These are phyloP conservation scores for Cyanoramphus novaezelandiae DNA, from an alignment of 2,113 vertebrate species.

Conservation along the genomic window DNA sequence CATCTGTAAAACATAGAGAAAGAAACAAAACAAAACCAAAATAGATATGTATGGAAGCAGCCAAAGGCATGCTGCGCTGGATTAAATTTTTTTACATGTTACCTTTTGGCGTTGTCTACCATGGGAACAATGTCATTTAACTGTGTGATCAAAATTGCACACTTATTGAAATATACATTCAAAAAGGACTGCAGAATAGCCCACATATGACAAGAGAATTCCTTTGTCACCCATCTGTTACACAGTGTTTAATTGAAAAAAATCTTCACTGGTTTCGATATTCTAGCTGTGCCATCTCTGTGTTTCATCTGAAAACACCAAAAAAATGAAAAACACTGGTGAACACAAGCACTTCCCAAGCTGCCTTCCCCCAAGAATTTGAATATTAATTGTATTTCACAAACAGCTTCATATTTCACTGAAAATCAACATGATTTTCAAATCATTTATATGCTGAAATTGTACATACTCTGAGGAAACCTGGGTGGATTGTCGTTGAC, in stretches of 20 bases:
- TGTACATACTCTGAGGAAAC: slow-evolving; percentile 91
- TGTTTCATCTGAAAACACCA: not conserved
- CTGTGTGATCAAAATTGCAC: not conserved
- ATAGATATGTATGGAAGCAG: not conserved
- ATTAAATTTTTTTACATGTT: not conserved
- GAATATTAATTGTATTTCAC: not conserved
- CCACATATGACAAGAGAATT: not conserved
- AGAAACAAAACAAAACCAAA: not conserved
- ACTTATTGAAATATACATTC: not conserved
- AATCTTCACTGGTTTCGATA: not conserved
- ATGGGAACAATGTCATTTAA: not conserved
- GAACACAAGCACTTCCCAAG: not conserved
- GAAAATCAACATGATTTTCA: slow-evolving; percentile 6
- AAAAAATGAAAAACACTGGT: not conserved
- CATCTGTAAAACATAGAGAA: not conserved
- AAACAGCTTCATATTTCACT: not conserved
- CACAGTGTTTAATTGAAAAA: not conserved
- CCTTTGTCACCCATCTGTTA: not conserved
- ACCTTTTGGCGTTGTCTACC: not conserved
- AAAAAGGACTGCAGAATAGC: not conserved
- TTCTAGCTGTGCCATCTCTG: not conserved
- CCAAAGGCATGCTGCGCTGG: not conserved
- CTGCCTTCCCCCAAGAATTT: not conserved
- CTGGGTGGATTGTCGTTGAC: slow-evolving; percentile 97
- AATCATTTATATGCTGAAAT: slow-evolving; percentile 30